These are phyloP conservation scores for Cephus pygmeus DNA, from an alignment of 2,888 invertebrate genomes.

Conservation along the genomic window DNA sequence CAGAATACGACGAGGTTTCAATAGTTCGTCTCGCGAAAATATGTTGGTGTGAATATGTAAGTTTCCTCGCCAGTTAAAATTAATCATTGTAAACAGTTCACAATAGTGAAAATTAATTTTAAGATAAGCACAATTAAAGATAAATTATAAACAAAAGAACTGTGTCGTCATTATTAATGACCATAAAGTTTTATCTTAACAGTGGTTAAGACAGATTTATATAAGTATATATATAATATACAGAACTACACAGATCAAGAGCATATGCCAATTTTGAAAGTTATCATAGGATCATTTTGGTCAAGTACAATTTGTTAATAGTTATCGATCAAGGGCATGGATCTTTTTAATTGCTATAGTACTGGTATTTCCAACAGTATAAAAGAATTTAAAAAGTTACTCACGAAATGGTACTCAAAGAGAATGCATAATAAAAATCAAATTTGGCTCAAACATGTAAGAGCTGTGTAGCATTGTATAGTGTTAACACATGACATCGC, in stretches of 20 bases:
- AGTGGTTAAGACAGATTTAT: conserved; percentile 7
- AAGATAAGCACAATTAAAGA: conserved; percentile 10
- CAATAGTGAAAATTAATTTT: conserved; percentile 30
- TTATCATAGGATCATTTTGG: not conserved
- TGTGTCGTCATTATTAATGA: conserved; percentile 14
- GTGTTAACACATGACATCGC: conserved; percentile 16
- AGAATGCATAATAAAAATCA: not conserved
- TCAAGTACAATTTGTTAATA: not conserved
- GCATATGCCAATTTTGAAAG: not conserved
- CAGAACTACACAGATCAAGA: not conserved
- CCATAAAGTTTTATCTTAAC: conserved; percentile 1
- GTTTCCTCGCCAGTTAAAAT: conserved; percentile 60
- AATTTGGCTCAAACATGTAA: not conserved
- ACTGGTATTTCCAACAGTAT: not conserved
- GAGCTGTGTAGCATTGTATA: not conserved
- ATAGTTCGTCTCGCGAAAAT: conserved; percentile 3
- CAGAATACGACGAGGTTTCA: not conserved
- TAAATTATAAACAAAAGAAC: conserved; percentile 11
- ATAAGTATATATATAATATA: not conserved
- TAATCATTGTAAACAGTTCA: conserved; percentile 29
- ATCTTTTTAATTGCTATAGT: not conserved
- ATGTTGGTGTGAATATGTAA: conserved; percentile 59
- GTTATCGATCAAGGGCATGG: not conserved
- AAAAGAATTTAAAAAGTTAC: conserved; percentile 1
- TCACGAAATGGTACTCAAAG: not conserved